Conservation (phyloP, 2,888 invertebrate species). For the Panopea generosa region DNA sequence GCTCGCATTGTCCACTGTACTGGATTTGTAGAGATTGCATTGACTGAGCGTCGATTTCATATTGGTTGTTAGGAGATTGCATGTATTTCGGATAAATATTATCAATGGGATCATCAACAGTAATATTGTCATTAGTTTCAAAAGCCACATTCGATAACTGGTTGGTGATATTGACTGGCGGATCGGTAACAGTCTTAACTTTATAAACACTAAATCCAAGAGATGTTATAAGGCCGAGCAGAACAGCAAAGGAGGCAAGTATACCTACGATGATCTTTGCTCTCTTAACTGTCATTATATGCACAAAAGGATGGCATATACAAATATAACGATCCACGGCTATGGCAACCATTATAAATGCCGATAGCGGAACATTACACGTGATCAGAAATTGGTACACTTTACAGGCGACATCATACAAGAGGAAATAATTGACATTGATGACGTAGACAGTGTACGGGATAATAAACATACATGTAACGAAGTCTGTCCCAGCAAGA, state of each 20-base stretch:
- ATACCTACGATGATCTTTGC: slow-evolving; percentile 73
- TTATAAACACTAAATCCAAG: slow-evolving; percentile 51
- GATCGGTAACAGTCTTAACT: not conserved
- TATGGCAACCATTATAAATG: slow-evolving; percentile 83
- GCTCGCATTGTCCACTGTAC: slow-evolving; percentile 74
- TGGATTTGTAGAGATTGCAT: not conserved
- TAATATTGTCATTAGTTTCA: too few species aligned
- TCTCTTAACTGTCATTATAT: slow-evolving; percentile 72
- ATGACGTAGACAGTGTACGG: slow-evolving; percentile 74
- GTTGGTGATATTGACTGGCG: slow-evolving; percentile 3
- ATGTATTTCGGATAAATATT: too few species aligned
- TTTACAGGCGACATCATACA: slow-evolving; percentile 75
- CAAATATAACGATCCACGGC: slow-evolving; percentile 82
- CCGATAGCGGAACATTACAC: slow-evolving; percentile 79
- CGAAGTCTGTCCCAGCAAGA: slow-evolving; percentile 75
- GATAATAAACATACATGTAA: slow-evolving; percentile 77
- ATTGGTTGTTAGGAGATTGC: too few species aligned
- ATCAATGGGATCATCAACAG: too few species aligned
- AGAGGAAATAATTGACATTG: slow-evolving; percentile 63
- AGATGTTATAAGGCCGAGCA: slow-evolving; percentile 76
- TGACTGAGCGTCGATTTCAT: not conserved
- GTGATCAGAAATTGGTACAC: slow-evolving; percentile 80
- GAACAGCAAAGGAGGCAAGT: slow-evolving; percentile 72
- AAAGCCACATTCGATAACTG: too few species aligned
- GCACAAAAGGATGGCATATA: slow-evolving; percentile 81